These are phyloP conservation scores for Acrossocheilus wenchowensis DNA, from an alignment of 2,797 vertebrate genomes.

Conservation along the genomic window DNA sequence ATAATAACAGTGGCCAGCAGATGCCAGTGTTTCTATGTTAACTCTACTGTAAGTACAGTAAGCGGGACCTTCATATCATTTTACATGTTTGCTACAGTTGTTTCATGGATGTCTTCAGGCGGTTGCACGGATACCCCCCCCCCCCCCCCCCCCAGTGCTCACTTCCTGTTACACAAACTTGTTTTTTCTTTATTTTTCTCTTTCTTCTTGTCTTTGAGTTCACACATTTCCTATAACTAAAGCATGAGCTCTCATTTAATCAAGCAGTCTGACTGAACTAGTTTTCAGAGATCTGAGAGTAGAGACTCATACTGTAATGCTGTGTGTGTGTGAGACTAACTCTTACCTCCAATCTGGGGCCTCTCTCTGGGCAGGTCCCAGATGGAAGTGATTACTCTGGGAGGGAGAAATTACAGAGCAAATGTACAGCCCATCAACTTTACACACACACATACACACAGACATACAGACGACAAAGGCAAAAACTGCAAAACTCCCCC, in stretches of 20 bases:
- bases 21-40: neutral
- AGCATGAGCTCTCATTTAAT: slow-evolving; percentile 31
- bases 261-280: neutral
- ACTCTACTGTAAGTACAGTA: slow-evolving; percentile 22
- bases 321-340: slow-evolving; percentile 58
- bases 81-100: slow-evolving; percentile 10
- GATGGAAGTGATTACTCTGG: slow-evolving; percentile 80
- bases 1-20: slow-evolving; percentile 17
- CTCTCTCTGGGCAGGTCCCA: slow-evolving; percentile 72
- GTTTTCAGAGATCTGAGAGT: slow-evolving; percentile 5
- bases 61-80: neutral
- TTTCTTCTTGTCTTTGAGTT: neutral
- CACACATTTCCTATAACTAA: slow-evolving; percentile 3
- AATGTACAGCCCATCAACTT: slow-evolving; percentile 70
- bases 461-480: slow-evolving; percentile 39
- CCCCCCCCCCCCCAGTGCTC: neutral
- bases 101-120: neutral
- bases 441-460: slow-evolving; percentile 48
- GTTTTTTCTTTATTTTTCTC: slow-evolving; percentile 2
- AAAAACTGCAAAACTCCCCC: slow-evolving; percentile 37
- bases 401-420: slow-evolving; percentile 79
- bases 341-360: slow-evolving; percentile 72
- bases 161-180: slow-evolving; percentile 1
- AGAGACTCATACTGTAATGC: neutral
- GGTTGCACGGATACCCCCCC: neutral